phyloP scores from a whole-genome alignment of 2,888 invertebrate genomes.

The Ophion ventricosus region DNA sequence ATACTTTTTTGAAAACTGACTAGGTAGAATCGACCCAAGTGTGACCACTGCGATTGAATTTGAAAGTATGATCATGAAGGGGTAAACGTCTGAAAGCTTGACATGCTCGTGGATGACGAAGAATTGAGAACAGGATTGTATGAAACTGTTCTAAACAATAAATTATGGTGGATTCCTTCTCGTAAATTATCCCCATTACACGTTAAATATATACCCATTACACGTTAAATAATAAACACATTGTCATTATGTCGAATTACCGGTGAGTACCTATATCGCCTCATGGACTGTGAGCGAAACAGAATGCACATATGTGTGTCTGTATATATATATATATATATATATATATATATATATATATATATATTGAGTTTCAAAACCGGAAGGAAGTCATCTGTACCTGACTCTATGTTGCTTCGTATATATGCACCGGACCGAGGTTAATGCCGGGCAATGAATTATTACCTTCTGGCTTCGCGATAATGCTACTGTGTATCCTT shows the following conservation, averaged over 20 bases:
- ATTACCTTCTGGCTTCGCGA: conserved; percentile 75
- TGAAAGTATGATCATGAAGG: too few relatives aligned
- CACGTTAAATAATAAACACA: too few relatives aligned
- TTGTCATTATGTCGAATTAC: not conserved
- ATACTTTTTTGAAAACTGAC: too few relatives aligned
- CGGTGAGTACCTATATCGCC: not conserved
- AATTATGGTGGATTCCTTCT: too few relatives aligned
- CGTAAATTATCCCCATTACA: too few relatives aligned
- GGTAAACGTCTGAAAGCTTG: not conserved
- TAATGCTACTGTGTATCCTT: conserved; percentile 63
- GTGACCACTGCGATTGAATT: too few relatives aligned
- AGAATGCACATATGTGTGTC: not conserved
- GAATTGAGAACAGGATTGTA: not conserved
- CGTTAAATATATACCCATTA: too few relatives aligned
- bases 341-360: not conserved
- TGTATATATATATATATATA: not conserved
- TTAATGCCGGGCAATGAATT: conserved; percentile 78
- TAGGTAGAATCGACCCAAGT: too few relatives aligned
- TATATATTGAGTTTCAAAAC: conserved; percentile 57
- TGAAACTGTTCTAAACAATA: too few relatives aligned
- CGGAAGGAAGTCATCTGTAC: conserved; percentile 80
- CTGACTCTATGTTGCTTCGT: conserved; percentile 68
- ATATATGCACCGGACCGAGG: conserved; percentile 63
- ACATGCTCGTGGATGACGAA: not conserved
- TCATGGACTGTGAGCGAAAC: not conserved